Evolutionary conservation across 2,113 vertebrate species (phyloP).

Genomic region (Prionailurus bengalensis): DNA sequence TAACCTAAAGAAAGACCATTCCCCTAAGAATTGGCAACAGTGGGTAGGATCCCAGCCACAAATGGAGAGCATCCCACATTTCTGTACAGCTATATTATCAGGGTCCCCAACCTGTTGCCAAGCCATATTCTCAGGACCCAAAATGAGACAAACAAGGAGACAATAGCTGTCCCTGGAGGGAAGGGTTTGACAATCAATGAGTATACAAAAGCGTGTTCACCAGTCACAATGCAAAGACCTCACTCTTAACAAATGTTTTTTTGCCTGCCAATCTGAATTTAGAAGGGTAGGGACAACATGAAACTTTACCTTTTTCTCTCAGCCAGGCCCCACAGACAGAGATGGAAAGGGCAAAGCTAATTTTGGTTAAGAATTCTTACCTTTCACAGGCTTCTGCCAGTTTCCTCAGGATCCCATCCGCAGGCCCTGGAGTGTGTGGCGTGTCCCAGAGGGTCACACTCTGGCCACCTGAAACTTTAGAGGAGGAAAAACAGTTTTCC

Average conservation of each 20-base stretch:
- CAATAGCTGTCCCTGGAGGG: background rate
- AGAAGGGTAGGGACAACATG: background rate
- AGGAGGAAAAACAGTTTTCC: background rate
- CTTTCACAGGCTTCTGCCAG: background rate
- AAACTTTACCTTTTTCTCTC: background rate
- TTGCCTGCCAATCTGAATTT: background rate
- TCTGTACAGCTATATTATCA: background rate
- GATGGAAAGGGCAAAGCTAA: background rate
- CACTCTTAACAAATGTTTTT: background rate
- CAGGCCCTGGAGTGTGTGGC: background rate
- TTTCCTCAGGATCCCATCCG: background rate
- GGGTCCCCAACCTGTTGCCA: background rate
- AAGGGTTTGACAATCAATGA: background rate
- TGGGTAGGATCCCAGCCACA: rapidly evolving
- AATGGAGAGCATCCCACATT: background rate
- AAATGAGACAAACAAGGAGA: background rate
- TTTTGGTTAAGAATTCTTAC: background rate
- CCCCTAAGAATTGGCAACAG: background rate
- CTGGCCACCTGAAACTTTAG: background rate
- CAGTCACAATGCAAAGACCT: background rate
- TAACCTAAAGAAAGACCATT: background rate
- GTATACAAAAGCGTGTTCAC: background rate
- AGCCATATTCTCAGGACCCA: background rate
- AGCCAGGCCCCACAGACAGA: background rate
- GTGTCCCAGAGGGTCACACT: background rate